Evolutionary conservation across 2,113 vertebrate species (phyloP).

Genomic region (Sylvicapra grimmia): DNA sequence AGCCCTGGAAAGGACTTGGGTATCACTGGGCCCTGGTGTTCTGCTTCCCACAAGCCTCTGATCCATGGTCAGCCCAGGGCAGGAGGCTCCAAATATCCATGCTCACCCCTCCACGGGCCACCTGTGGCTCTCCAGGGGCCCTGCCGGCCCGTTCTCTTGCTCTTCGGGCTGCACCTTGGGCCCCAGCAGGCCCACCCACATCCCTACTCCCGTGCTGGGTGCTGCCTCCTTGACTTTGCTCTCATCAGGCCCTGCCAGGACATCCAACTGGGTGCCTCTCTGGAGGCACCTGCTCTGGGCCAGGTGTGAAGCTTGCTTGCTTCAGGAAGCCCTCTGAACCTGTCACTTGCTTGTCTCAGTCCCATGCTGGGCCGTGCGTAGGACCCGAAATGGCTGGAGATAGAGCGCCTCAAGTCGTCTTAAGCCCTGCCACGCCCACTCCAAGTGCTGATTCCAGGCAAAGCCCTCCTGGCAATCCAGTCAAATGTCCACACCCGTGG

Average conservation of each 20-base stretch:
- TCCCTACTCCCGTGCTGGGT: not conserved
- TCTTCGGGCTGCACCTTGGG: not conserved
- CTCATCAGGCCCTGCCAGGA: not conserved
- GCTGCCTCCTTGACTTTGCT: not conserved
- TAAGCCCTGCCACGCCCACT: not conserved
- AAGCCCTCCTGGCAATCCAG: not conserved
- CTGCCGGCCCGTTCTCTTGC: not conserved
- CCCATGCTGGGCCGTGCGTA: not conserved
- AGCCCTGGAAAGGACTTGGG: not conserved
- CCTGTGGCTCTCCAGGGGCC: not conserved
- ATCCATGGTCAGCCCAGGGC: not conserved
- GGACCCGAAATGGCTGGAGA: not conserved
- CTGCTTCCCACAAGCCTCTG: not conserved
- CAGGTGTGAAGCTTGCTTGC: not conserved
- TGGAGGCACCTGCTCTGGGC: not conserved
- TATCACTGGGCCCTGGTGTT: not conserved
- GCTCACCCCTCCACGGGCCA: no score
- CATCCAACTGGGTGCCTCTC: not conserved
- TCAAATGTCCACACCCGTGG: not conserved
- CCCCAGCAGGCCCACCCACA: not conserved
- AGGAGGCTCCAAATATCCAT: not conserved
- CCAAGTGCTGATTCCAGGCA: not conserved
- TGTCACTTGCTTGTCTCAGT: not conserved
- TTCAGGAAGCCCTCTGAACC: not conserved
- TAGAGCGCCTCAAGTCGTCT: not conserved